Conservation (phyloP, 2,888 invertebrate species). For the Autographa pulchrina region DNA sequence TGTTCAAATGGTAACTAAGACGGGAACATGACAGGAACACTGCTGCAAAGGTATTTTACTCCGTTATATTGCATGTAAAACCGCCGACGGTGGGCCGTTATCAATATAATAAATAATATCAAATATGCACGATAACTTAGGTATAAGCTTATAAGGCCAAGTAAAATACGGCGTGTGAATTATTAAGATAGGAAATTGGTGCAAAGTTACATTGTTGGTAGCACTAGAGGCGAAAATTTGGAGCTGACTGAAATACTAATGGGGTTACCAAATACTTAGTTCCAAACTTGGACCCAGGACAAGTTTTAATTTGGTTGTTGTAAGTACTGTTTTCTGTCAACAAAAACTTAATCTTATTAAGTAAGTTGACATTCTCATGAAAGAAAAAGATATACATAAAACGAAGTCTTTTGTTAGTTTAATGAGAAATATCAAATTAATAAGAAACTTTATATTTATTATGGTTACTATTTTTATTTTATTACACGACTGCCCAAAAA, state of each 20-base stretch:
- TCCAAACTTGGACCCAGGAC: not conserved
- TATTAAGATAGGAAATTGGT: slow-evolving; percentile 32
- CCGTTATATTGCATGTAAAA: slow-evolving; percentile 76
- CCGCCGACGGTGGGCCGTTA: slow-evolving; percentile 67
- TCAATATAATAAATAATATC: slow-evolving; percentile 69
- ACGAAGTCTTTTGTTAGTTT: too few species aligned
- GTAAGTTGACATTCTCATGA: too few species aligned
- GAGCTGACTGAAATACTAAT: slow-evolving; percentile 9
- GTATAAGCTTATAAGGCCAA: slow-evolving; percentile 39
- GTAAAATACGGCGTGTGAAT: slow-evolving; percentile 39
- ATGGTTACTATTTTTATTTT: too few species aligned
- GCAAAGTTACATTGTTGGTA: slow-evolving; percentile 31
- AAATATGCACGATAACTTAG: slow-evolving; percentile 64
- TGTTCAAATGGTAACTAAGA: slow-evolving; percentile 73
- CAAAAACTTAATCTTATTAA: too few species aligned
- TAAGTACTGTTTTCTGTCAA: too few species aligned
- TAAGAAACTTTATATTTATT: too few species aligned
- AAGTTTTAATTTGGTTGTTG: not conserved
- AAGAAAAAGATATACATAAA: too few species aligned
- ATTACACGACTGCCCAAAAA: too few species aligned
- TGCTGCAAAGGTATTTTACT: slow-evolving; percentile 75
- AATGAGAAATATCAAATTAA: too few species aligned
- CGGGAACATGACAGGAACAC: slow-evolving; percentile 80
- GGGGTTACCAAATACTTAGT: not conserved
- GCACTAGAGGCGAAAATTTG: slow-evolving; percentile 22